These are phyloP conservation scores for Scrobipalpa atriplicella DNA, from an alignment of 2,888 invertebrate species.

Conservation along the genomic window DNA sequence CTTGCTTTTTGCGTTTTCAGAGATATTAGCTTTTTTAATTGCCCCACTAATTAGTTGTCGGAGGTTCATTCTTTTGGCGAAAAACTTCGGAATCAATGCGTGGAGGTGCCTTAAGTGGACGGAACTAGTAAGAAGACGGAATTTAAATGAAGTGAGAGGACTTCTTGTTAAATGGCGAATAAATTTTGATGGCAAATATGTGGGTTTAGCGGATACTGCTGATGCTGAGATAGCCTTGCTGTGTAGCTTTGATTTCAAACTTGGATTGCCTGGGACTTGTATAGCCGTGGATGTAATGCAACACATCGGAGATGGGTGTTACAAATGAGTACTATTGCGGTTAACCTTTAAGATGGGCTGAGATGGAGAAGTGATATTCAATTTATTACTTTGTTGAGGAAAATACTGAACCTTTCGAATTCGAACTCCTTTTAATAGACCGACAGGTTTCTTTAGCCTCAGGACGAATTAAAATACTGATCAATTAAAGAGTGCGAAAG, in stretches of 20 bases:
- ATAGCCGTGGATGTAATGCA: neutral
- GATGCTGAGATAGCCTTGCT: neutral
- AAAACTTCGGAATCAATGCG: neutral
- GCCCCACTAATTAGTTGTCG: conserved; percentile 71
- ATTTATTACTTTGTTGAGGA: neutral
- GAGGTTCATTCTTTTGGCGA: conserved; percentile 34
- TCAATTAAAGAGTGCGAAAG: conserved; percentile 10
- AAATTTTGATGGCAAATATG: conserved; percentile 9
- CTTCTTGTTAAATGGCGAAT: conserved; percentile 13
- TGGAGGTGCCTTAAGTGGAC: conserved; percentile 4
- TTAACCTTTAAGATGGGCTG: conserved; percentile 1
- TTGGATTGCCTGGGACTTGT: neutral
- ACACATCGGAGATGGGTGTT: neutral
- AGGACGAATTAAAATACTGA: neutral
- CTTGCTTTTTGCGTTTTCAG: conserved; percentile 67
- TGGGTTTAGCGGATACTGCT: neutral
- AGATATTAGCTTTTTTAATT: conserved; percentile 72
- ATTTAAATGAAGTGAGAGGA: conserved; percentile 16
- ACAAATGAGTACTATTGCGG: conserved; percentile 9
- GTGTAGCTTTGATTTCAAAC: conserved; percentile 4
- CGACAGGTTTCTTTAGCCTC: neutral
- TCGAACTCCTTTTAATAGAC: neutral
- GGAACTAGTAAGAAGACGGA: conserved; percentile 5
- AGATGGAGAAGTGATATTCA: conserved; percentile 2
- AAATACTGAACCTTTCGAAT: neutral